Conservation (phyloP, 1,140 invertebrate species). For the Grapholita molesta region DNA sequence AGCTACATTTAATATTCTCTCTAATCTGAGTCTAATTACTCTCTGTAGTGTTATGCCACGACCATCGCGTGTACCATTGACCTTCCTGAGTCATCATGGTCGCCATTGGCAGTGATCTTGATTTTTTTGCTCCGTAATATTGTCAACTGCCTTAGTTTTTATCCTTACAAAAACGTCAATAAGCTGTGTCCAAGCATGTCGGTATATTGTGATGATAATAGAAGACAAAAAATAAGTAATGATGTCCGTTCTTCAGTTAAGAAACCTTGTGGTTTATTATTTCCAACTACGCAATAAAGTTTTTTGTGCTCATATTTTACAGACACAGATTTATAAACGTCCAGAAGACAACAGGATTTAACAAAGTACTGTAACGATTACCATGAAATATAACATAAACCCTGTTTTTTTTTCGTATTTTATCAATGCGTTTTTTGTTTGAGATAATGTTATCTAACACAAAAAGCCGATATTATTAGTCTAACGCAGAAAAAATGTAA, state of each 20-base stretch:
- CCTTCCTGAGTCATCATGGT: constrained; percentile 40
- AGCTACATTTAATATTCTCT: too few species aligned
- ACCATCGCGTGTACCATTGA: constrained; percentile 20
- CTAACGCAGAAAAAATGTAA: background rate
- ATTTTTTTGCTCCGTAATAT: constrained; percentile 38
- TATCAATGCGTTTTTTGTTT: too few species aligned
- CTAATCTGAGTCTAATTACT: background rate
- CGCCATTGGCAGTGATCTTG: constrained; percentile 65
- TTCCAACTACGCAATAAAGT: background rate
- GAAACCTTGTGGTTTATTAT: constrained; percentile 1
- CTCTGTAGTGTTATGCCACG: background rate
- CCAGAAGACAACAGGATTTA: background rate
- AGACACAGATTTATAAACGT: background rate
- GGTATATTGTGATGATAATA: constrained; percentile 28
- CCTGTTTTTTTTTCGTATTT: too few species aligned
- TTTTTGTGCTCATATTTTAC: background rate
- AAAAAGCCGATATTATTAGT: background rate
- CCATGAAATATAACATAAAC: too few species aligned
- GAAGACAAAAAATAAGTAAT: constrained; percentile 26
- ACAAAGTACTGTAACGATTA: background rate
- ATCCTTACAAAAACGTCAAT: constrained; percentile 27
- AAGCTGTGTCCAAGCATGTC: constrained; percentile 29
- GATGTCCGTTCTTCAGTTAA: constrained; percentile 16
- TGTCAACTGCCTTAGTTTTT: constrained; percentile 30
- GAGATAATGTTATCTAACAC: background rate